Percentiles rank a stretch among this genome's conserved stretches.
phyloP scores from a whole-genome alignment of 2,888 invertebrate genomes.

The Drosophila crucigera region DNA sequence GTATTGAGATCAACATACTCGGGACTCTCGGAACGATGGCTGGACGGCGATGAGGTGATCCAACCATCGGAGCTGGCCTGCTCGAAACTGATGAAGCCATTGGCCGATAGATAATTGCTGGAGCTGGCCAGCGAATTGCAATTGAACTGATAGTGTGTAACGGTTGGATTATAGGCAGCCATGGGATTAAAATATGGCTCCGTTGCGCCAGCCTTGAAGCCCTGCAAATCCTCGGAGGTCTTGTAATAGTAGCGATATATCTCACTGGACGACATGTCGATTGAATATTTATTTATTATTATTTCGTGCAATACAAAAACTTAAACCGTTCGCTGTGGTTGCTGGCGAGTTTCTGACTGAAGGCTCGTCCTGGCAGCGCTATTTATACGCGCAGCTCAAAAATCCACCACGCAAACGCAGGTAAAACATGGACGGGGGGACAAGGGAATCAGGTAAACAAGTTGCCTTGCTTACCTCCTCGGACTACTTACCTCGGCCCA shows the following conservation, averaged over 20 bases:
- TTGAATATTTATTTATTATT: neutral
- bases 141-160: conserved; percentile 75
- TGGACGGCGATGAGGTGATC: conserved; percentile 85
- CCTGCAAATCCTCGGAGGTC: conserved; percentile 84
- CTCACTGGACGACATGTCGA: conserved; percentile 84
- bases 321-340: conserved; percentile 59
- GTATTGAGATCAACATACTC: conserved; percentile 84
- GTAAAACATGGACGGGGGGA: conserved; percentile 52
- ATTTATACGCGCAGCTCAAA: conserved; percentile 73
- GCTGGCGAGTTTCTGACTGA: conserved; percentile 74
- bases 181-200: conserved; percentile 84
- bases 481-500: conserved; percentile 24
- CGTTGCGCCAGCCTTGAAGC: conserved; percentile 73
- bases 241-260: conserved; percentile 85
- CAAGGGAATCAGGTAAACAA: conserved; percentile 65
- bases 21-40: conserved; percentile 85
- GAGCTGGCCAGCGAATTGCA: conserved; percentile 68
- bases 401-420: conserved; percentile 68
- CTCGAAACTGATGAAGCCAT: conserved; percentile 84
- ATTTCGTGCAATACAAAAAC: conserved; percentile 10
- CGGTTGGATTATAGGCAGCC: conserved; percentile 82
- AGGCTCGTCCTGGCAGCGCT: conserved; percentile 66
- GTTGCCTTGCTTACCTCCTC: conserved; percentile 44
- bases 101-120: conserved; percentile 71
- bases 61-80: conserved; percentile 85